Evolutionary conservation across 2,113 vertebrate genomes (phyloP).

Genomic region (Hippocampus guttulatus): DNA sequence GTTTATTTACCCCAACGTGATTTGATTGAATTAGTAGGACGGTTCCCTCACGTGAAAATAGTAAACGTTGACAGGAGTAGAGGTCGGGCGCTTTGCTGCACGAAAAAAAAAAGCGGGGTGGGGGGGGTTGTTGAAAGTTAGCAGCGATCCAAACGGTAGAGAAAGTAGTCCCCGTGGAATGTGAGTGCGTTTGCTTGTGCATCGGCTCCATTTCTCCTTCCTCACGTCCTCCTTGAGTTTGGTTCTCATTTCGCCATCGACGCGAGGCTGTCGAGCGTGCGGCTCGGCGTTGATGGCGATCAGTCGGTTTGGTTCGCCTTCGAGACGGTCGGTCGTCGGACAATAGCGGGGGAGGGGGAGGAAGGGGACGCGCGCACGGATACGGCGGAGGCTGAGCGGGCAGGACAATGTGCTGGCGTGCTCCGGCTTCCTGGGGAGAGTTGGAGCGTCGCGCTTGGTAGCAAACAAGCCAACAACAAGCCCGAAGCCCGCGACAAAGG

Average conservation of each 20-base stretch:
- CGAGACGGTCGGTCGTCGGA: conserved; percentile 46
- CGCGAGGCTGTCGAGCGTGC: neutral
- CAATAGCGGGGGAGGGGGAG: conserved; percentile 49
- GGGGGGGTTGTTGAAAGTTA: neutral
- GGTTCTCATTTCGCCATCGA: neutral
- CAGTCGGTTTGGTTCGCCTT: neutral
- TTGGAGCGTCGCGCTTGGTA: conserved; percentile 23
- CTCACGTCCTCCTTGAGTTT: neutral
- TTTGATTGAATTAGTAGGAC: neutral
- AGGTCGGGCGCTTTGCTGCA: neutral
- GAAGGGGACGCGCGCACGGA: conserved; percentile 63
- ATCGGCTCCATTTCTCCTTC: neutral
- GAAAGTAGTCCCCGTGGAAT: conserved; percentile 69
- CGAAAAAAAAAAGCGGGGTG: neutral
- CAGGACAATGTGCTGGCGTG: conserved; percentile 64
- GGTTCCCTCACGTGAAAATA: neutral
- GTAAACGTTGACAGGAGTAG: neutral
- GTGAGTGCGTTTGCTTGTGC: conserved; percentile 7
- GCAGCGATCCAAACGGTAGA: conserved; percentile 13
- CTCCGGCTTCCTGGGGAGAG: conserved; percentile 21
- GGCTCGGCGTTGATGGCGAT: conserved; percentile 8
- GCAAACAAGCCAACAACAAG: conserved; percentile 5
- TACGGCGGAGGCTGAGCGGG: conserved; percentile 62
- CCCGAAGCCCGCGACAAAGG: neutral
- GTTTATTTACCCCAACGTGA: neutral